A percentile compares a stretch with the other conserved stretches of the same genome.
Evolutionary conservation across 2,888 invertebrate genomes (phyloP).

Genomic region (Notodonta dromedarius): DNA sequence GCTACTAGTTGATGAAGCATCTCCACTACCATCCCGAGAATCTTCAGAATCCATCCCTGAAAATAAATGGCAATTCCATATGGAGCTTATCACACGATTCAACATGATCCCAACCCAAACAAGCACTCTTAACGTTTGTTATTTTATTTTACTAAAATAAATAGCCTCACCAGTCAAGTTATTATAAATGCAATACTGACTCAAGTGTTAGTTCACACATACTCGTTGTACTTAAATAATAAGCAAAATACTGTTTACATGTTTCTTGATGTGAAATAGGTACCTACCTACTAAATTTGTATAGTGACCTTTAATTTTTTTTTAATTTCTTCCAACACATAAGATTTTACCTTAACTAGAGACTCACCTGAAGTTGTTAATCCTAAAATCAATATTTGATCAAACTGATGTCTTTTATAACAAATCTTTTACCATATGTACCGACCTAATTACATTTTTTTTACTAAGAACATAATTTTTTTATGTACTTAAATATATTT

Average conservation of each 20-base stretch:
- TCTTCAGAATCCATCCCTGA: conserved; percentile 86
- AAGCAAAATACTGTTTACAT: conserved; percentile 17
- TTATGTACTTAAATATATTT: neutral
- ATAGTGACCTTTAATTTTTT: neutral
- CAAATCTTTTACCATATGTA: neutral
- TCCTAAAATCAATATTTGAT: neutral
- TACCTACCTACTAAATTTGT: neutral
- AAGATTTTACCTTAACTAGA: neutral
- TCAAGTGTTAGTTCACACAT: conserved; percentile 50
- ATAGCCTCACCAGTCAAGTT: conserved; percentile 44
- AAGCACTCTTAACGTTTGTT: conserved; percentile 49
- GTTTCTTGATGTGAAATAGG: neutral
- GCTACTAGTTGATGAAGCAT: conserved; percentile 78
- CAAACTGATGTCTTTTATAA: neutral
- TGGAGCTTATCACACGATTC: conserved; percentile 34
- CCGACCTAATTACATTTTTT: neutral
- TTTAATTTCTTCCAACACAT: too few relatives aligned
- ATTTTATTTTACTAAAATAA: conserved; percentile 32
- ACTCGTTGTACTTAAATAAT: conserved; percentile 27
- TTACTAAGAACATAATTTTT: neutral
- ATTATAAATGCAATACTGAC: conserved; percentile 18
- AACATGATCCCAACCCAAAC: conserved; percentile 47
- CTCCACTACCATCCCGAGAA: conserved; percentile 79
- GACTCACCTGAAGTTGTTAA: conserved; percentile 25
- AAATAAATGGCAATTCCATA: conserved; percentile 52